Conservation (phyloP, 2,113 vertebrate species). For the Panthera uncia region DNA sequence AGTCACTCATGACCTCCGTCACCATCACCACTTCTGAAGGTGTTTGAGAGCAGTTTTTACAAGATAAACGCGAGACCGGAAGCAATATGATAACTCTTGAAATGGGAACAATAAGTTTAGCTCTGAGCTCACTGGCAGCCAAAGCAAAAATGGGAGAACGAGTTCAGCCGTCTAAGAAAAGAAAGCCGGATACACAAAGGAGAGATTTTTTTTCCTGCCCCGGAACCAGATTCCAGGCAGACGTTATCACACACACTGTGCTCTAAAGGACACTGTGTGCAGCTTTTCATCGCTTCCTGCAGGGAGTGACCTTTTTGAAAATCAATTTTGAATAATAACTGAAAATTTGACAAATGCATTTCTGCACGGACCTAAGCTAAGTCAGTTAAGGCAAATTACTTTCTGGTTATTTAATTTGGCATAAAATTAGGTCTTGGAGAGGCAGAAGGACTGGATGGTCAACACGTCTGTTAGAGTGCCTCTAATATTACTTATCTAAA, state of each 20-base stretch:
- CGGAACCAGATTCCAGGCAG: not conserved
- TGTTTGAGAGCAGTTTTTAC: not conserved
- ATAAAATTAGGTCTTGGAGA: constrained; percentile 27
- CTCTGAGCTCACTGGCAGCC: not conserved
- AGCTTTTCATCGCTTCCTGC: not conserved
- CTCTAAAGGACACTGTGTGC: not conserved
- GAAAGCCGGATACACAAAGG: not conserved
- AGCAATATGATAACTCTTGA: not conserved
- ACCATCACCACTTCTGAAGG: not conserved
- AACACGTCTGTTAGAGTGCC: not conserved
- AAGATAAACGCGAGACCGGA: not conserved
- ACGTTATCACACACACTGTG: not conserved
- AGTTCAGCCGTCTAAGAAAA: not conserved
- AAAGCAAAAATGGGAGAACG: constrained; percentile 28
- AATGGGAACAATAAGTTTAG: not conserved
- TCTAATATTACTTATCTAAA: not conserved
- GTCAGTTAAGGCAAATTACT: not conserved
- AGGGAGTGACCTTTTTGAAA: not conserved
- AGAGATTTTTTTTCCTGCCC: not conserved
- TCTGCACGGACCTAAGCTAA: not conserved
- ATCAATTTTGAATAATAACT: not conserved
- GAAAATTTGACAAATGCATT: constrained; percentile 1
- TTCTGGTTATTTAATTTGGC: constrained; percentile 1
- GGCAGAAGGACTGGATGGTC: not conserved
- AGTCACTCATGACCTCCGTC: not conserved